Evolutionary conservation across 2,113 vertebrate species (phyloP), one percentile per base, ranked within the genome.

Genomic region (Poeciliopsis retropinna): DNA sequence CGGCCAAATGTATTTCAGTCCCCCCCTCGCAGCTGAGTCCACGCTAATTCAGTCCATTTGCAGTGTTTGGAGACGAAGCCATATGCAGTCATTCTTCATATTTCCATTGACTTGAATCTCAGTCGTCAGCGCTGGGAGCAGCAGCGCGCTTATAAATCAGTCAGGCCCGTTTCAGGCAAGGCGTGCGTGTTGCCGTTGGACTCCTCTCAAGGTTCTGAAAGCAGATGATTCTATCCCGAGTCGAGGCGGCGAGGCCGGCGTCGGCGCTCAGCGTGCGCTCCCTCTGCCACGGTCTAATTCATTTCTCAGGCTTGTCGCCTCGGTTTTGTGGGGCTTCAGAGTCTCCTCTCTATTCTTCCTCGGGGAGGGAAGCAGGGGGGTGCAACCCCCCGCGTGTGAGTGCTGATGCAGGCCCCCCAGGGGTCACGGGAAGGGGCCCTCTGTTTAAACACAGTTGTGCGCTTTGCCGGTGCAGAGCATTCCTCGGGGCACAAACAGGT

Each of bases 381-480:
- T 51, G 28, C 78, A 82, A 83, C 82, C 84, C 79, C 47, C 82
- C 78, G 73, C 88, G 83, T 88, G 85, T 85, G 88, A 84, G 87
- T 73, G 85, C 72, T 73, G 86, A 30, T 82, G 72, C 75, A 39
- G 80, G 82, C 78, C 91, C 87, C 85, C 68, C 66, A 14, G 75
- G 88, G 91, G 92, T 93, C 90, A 90, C 84, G 90, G 92, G 89
- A 92, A 91, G 90, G 90, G 88, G 86, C 91, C 84, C 90, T 80
- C 86, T 91, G 88, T 92, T 91, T 92, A 93, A 94, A 93, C 92
- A 93, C 87, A 88, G 88, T 90, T 84, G 79, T 86, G 84, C 73
- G 63, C 85, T 89, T 81, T 14, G 84, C 82, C 78, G 32, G 80
- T 81, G 60, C 81, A 10, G 37, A 85, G 86, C 86, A 91, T 92